phyloP scores from a whole-genome alignment of 1,140 invertebrate genomes.

The Anoplolepis gracilipes region DNA sequence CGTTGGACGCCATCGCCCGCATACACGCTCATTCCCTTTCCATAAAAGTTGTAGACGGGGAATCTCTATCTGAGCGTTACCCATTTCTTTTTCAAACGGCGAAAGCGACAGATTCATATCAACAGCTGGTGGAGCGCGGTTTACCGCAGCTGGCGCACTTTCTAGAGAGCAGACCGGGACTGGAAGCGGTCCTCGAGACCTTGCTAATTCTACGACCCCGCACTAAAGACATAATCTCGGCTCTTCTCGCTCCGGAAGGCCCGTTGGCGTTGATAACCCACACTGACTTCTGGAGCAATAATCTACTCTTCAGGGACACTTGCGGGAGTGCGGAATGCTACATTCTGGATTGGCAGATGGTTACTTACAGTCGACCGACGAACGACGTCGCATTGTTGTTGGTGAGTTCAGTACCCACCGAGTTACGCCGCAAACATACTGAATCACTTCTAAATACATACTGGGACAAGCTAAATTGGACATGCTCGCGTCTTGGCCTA shows the following conservation, averaged over 20 bases:
- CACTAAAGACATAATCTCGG: slow-evolving; percentile 88
- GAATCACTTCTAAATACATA: slow-evolving; percentile 89
- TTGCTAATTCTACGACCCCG: slow-evolving; percentile 86
- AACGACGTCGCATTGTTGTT: slow-evolving; percentile 93
- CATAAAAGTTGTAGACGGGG: slow-evolving; percentile 88
- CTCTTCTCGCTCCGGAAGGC: slow-evolving; percentile 88
- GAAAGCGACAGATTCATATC: slow-evolving; percentile 91
- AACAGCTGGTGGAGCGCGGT: slow-evolving; percentile 91
- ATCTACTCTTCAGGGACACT: slow-evolving; percentile 89
- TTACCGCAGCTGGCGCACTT: slow-evolving; percentile 91
- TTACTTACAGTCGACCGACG: slow-evolving; percentile 91
- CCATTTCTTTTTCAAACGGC: slow-evolving; percentile 92
- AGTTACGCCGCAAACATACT: slow-evolving; percentile 88
- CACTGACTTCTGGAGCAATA: slow-evolving; percentile 94
- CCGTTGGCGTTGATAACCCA: slow-evolving; percentile 91
- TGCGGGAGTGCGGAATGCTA: slow-evolving; percentile 85
- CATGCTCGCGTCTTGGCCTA: slow-evolving; percentile 87
- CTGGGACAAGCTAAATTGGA: slow-evolving; percentile 88
- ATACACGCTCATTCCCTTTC: slow-evolving; percentile 90
- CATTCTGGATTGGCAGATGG: slow-evolving; percentile 94
- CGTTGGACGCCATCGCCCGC: slow-evolving; percentile 89
- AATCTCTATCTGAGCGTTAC: slow-evolving; percentile 88
- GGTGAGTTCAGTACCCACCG: slow-evolving; percentile 91
- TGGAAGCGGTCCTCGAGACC: slow-evolving; percentile 86
- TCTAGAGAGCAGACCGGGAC: slow-evolving; percentile 88